Evolutionary conservation across 2,113 vertebrate species (phyloP), one percentile per base, ranked within the genome.

Genomic region (Menidia beryllina): DNA sequence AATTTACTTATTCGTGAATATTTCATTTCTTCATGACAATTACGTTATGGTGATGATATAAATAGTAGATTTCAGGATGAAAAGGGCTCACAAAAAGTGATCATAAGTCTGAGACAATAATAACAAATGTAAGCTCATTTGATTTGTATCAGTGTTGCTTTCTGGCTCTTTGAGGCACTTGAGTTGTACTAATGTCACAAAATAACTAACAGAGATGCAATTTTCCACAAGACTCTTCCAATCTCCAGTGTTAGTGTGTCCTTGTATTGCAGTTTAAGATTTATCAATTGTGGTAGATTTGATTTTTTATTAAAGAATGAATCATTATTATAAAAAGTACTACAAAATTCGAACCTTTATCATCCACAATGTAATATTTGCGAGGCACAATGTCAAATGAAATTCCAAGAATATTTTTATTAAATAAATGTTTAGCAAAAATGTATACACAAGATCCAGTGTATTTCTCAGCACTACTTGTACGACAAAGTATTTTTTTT

Each of bases 1-100:
- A 50, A 67, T 78, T 80, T 51, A 72, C 39, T 68, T 79, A 83
- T 79, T 75, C 45, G 78, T 77, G 47, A 43, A 9, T 36, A 27
- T 60, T 61, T 84, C 57, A 60, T 60, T 75, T 61, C 52, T 36
- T 1, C 4, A 69, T 64, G 72, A 77, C 70, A 34, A 48, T 56
- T 43, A 55, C 48, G 57, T 49, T 26, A 49, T 7, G 5, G 8
- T 45, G 41, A 6, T 56, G 43, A 59, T 23, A 66, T 65, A 27
- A 75, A 64, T 60, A 27, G 50, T 62, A 34, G 34, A 19, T 65
- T 15, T 51, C 38, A 73, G 60, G 66, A 43, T 59, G n/a, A 74
- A 41, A 58, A 67, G 70, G 62, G 23, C 9, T 25, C 3, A 2
- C 19, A 63, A 51, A 38, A 45, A 19, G 8, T 45, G 41, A 7